A percentile compares a stretch with the other conserved stretches of the same genome.
Evolutionary conservation across 2,888 invertebrate species (phyloP).

Genomic region (Rotaria sp.): DNA sequence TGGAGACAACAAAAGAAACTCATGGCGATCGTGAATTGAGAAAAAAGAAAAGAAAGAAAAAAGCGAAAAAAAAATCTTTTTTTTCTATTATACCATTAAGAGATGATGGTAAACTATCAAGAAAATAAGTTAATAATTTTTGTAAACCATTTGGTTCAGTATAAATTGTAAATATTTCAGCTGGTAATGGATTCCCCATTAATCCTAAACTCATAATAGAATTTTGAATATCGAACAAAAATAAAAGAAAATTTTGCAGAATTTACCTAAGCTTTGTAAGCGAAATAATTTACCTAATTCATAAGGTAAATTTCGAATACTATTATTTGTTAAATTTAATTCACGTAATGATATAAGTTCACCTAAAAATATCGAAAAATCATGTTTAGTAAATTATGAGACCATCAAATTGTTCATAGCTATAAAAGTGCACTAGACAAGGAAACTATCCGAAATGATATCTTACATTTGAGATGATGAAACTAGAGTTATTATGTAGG

Average conservation of each 20-base stretch:
- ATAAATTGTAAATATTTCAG: conserved; percentile 82
- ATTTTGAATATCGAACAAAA: background rate
- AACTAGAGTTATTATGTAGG: no score
- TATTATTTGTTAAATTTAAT: conserved; percentile 84
- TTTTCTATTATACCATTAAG: background rate
- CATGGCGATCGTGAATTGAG: background rate
- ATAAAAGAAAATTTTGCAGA: background rate
- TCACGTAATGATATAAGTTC: conserved; percentile 91
- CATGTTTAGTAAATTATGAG: background rate
- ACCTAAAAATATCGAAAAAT: conserved; percentile 52
- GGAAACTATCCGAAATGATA: no score
- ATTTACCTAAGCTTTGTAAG: conserved; percentile 74
- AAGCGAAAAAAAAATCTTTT: background rate
- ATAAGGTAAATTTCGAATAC: conserved; percentile 82
- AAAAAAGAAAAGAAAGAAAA: background rate
- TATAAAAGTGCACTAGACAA: no score
- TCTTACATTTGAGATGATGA: no score
- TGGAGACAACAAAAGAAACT: background rate
- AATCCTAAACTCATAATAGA: conserved; percentile 47
- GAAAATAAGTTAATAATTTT: conserved; percentile 83
- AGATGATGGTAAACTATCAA: conserved; percentile 69
- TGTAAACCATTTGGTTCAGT: conserved; percentile 86
- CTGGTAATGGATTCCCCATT: conserved; percentile 84
- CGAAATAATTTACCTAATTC: conserved; percentile 95
- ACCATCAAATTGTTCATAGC: no score